A percentile compares a stretch with the other conserved stretches of the same genome.
phyloP scores from a whole-genome alignment of 1,140 invertebrate genomes.

The Maniola jurtina region DNA sequence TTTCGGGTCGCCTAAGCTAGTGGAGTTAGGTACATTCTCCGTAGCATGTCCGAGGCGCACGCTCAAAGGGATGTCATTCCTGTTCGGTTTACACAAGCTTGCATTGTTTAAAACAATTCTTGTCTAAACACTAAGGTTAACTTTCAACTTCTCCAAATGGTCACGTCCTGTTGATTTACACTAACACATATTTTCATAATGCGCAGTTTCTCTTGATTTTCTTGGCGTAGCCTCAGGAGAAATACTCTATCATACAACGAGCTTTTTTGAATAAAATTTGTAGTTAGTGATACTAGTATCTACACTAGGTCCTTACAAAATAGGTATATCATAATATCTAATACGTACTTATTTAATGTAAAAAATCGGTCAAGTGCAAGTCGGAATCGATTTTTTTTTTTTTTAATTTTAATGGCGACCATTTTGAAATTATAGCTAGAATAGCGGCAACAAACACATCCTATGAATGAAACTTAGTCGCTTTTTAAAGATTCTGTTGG shows the following conservation, averaged over 20 bases:
- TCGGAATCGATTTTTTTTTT: too few species aligned
- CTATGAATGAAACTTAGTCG: too few species aligned
- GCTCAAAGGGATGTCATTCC: conserved; percentile 30
- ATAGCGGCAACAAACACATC: too few species aligned
- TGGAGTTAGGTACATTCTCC: neutral
- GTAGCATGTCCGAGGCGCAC: neutral
- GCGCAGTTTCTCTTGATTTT: conserved; percentile 29
- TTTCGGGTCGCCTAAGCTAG: too few species aligned
- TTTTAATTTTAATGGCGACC: too few species aligned
- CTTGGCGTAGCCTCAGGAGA: neutral
- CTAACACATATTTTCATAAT: conserved; percentile 34
- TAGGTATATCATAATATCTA: too few species aligned
- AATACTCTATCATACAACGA: neutral
- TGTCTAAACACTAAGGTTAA: conserved; percentile 32
- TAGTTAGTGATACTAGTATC: too few species aligned
- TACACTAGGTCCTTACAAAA: too few species aligned
- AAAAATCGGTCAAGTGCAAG: too few species aligned
- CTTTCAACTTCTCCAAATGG: conserved; percentile 34
- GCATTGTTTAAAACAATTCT: conserved; percentile 31
- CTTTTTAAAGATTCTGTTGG: too few species aligned
- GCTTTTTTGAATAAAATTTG: neutral
- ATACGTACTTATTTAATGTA: too few species aligned
- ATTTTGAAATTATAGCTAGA: too few species aligned
- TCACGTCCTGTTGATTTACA: conserved; percentile 35
- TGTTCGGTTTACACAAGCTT: conserved; percentile 23